Base-by-base conservation (phyloP, 2,888 invertebrate species). In the Molorchus minor region DNA sequence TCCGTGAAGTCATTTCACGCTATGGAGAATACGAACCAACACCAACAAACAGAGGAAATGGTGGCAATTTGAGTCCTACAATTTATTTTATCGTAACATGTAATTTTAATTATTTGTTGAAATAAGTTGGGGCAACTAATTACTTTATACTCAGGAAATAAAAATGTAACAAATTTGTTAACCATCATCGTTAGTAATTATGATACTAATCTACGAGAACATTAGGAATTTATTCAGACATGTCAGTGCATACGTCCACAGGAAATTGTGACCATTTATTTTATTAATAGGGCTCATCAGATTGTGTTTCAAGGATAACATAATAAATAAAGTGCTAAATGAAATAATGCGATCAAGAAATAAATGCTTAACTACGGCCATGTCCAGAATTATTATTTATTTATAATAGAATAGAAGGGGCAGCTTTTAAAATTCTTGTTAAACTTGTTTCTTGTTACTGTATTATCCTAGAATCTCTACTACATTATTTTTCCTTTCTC, bases 1-100 rank as follows among this genome's bases (percentile, higher is more conserved):
- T 58, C 56, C 51, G 55, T 58, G 40, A 53, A 49, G 54, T 54
- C 38, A 58, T 61, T 61, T 61, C 62, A 62, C 62, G 56, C 46
- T 52, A 41, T 56, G 52, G 41, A 30, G 33, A 17, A 52, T 41
- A 43, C 41, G 30, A 16, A 43, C 29, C 41, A 33, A 29, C 36
- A 35, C 36, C 21, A 30, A 12, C 17, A 30, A 20, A 13, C 13
- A 41, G 30, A 52, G 52, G 52, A 52, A 52, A 52, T 43, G 33
- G 41, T n/a, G 36, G 41, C 40, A 29, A 43, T 52, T 52, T 52
- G 35, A 46, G 36, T 47, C 12, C 8, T 47, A 47, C 35, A 35
- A 13, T 47, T 47, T 35, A 36, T 36, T 36, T 47, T 35, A 47
- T 36, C 35, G 35, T 20, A 33, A 5, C 12, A 33, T 33, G 33